These are phyloP conservation scores for Lytechinus pictus DNA, from an alignment of 35 echinoderm and acorn worm species.

Conservation along the genomic window DNA sequence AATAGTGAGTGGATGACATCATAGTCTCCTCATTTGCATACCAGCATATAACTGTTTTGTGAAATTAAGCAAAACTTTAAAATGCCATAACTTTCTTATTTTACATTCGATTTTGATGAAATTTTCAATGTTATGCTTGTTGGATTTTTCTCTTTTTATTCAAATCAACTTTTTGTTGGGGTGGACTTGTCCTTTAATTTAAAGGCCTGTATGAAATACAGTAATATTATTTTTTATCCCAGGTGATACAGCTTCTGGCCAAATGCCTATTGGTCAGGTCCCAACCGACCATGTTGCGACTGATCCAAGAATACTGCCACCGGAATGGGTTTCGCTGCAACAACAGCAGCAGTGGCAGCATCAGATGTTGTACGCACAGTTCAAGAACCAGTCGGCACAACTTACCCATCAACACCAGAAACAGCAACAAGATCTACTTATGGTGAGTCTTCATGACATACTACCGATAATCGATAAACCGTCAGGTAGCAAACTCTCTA, in stretches of 20 bases:
- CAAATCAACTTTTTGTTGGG: too few species aligned
- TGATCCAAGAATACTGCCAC: slow-evolving; percentile 37
- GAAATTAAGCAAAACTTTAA: too few species aligned
- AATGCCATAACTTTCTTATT: too few species aligned
- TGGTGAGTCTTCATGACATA: slow-evolving; percentile 48
- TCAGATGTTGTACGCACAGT: slow-evolving; percentile 90
- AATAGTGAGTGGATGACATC: too few species aligned
- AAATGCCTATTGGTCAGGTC: slow-evolving; percentile 51
- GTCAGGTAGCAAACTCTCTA: neutral
- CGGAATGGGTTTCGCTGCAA: slow-evolving; percentile 69
- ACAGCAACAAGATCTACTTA: slow-evolving; percentile 89
- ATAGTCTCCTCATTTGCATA: too few species aligned
- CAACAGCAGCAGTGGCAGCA: slow-evolving; percentile 99
- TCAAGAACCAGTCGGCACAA: slow-evolving; percentile 83
- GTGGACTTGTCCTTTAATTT: too few species aligned
- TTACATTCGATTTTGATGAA: too few species aligned
- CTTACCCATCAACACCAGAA: slow-evolving; percentile 89
- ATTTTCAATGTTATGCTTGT: too few species aligned
- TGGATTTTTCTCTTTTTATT: too few species aligned
- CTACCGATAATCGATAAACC: neutral
- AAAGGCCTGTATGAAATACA: too few species aligned
- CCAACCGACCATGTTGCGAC: slow-evolving; percentile 15
- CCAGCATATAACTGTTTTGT: too few species aligned
- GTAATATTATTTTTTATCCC: too few species aligned
- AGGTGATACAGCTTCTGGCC: slow-evolving; percentile 67